Base-by-base conservation (phyloP, 2,888 invertebrate genomes). In the Harpalus rufipes region DNA sequence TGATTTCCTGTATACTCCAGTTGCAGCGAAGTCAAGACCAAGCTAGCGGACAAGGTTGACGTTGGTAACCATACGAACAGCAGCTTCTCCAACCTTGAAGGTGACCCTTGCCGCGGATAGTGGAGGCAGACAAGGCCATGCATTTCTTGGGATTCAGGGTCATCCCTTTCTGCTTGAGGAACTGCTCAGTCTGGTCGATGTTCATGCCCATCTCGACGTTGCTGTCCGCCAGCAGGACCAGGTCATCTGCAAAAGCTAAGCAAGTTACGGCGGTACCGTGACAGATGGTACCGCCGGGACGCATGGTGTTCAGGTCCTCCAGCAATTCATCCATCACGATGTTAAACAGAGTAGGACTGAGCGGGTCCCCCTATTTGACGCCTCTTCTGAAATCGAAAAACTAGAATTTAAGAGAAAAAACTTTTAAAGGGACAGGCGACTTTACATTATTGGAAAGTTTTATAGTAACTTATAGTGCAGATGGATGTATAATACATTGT, bases 321-420 rank as follows among this genome's bases (percentile, higher is more conserved):
- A 63, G 0, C 4, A 76, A n/a, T 12, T 78, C 58, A n/a, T 78
- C 32, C 0, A 58, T 0, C 0, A 59, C 78, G 32, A 58, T 58
- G 86, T 89, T 89, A 78, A 90, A 90, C 0, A 89, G 68, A 0
- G 88, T 4, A 0, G 88, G 87, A 1, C 90, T 89, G 12, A 91
- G 86, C 0, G 90, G 90, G 85, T 91, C 90, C 0, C 91, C 91
- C 86, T 91, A 91, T 10, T 89, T 88, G 3, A 91, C 91, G 0
- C 91, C 90, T 25, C 89, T 87, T 0, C 39, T 44, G 39, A 88
- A 86, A 7, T 16, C 56, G 6, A 89, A n/a, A n/a, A n/a, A n/a
- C n/a, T n/a, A n/a, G n/a, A n/a, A n/a, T n/a, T n/a, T n/a, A n/a
- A n/a, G n/a, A n/a, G n/a, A n/a, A n/a, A n/a, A n/a, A n/a, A n/a